These are phyloP conservation scores for Pseudeuparius sepicola DNA, from an alignment of 2,888 invertebrate species.

Conservation along the genomic window DNA sequence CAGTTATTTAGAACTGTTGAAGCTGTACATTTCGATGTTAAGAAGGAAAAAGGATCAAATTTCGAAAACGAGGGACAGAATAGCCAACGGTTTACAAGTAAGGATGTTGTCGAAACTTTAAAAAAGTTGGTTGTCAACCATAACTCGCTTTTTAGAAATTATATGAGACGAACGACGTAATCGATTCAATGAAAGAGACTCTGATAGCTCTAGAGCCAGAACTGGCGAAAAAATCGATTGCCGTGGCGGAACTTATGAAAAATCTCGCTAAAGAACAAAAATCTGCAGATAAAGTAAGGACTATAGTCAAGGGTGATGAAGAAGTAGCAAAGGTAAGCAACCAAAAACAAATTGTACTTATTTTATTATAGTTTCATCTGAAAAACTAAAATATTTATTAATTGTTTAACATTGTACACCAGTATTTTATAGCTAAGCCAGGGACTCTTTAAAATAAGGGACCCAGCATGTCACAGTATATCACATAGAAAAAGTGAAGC, in stretches of 20 bases:
- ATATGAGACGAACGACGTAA: constrained; percentile 69
- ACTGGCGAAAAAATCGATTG: constrained; percentile 64
- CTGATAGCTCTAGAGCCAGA: constrained; percentile 72
- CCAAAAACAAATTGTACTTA: too few relatives aligned
- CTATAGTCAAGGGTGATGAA: constrained; percentile 73
- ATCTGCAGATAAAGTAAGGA: constrained; percentile 71
- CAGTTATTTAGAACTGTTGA: constrained; percentile 78
- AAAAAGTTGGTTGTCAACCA: constrained; percentile 4
- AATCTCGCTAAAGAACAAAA: constrained; percentile 69
- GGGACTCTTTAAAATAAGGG: too few relatives aligned
- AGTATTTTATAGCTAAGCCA: too few relatives aligned
- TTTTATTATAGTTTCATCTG: too few relatives aligned
- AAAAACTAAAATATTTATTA: too few relatives aligned
- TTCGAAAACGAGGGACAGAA: constrained; percentile 53
- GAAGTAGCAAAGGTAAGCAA: constrained; percentile 62
- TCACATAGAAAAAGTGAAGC: too few relatives aligned
- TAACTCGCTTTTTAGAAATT: constrained; percentile 50
- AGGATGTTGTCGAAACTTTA: too few relatives aligned
- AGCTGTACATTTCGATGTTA: constrained; percentile 63
- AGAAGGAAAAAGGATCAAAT: constrained; percentile 60
- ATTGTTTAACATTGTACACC: too few relatives aligned
- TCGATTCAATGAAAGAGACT: constrained; percentile 78
- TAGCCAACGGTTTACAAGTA: constrained; percentile 62
- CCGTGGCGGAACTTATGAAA: constrained; percentile 65
- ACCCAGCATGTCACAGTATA: too few relatives aligned